Conservation (phyloP, 1,140 invertebrate genomes). For the Formica selysi region DNA sequence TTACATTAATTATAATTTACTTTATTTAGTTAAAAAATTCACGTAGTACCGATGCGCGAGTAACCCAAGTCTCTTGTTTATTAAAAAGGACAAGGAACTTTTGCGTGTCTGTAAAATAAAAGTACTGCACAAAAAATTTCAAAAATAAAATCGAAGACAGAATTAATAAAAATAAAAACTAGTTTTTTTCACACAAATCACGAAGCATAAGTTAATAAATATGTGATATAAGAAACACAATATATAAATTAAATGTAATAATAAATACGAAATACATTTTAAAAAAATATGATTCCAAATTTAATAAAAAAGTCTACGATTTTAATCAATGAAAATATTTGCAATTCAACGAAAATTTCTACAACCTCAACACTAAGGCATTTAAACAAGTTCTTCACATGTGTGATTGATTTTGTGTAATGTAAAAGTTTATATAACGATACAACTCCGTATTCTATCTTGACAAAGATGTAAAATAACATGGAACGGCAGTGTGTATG, state of each 20-base stretch:
- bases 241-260: neutral
- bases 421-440: neutral
- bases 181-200: constrained; percentile 3
- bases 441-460: neutral
- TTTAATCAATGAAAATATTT: neutral
- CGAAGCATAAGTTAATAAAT: constrained; percentile 6
- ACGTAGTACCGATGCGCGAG: constrained; percentile 24
- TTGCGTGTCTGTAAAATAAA: neutral
- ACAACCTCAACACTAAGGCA: neutral
- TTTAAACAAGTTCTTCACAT: constrained; percentile 10
- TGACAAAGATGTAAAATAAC: constrained; percentile 33
- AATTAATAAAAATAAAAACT: neutral
- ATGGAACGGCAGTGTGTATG: constrained; percentile 46
- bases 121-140: neutral
- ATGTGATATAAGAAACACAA: neutral
- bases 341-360: neutral
- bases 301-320: neutral
- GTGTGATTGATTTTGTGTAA: constrained; percentile 13
- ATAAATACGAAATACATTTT: neutral
- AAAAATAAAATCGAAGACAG: neutral
- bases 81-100: constrained; percentile 41
- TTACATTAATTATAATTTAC: constrained; percentile 61
- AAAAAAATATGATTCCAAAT: neutral
- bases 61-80: constrained; percentile 16
- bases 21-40: constrained; percentile 47